Percentiles rank a stretch among this genome's conserved stretches.
Conservation (phyloP, 2,113 vertebrate species). For the Cathartes aura region DNA sequence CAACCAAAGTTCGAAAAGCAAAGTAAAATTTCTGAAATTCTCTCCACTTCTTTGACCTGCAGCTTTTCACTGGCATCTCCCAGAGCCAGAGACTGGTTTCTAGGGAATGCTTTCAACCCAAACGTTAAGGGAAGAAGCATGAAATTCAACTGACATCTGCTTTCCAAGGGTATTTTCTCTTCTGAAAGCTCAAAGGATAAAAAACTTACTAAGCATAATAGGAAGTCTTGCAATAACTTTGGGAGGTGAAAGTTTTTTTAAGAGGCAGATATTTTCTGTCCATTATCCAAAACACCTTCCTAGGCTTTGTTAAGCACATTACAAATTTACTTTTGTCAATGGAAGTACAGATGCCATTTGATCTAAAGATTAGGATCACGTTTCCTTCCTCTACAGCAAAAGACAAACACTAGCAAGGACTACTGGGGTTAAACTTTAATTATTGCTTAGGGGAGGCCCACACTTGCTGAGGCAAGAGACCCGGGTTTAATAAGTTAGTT, state of each 20-base stretch:
- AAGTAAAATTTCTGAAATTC: not conserved
- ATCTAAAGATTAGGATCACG: not conserved
- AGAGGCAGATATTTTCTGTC: not conserved
- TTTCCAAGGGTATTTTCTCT: not conserved
- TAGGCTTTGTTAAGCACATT: not conserved
- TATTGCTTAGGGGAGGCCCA: not conserved
- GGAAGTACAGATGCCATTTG: not conserved
- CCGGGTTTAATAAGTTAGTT: not conserved
- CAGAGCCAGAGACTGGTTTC: not conserved
- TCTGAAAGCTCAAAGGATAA: not conserved
- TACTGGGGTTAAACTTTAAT: not conserved
- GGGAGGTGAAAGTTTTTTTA: not conserved
- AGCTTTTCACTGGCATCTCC: not conserved
- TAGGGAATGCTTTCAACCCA: not conserved
- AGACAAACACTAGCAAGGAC: not conserved
- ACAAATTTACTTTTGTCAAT: not conserved
- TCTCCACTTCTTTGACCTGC: not conserved
- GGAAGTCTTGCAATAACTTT: not conserved
- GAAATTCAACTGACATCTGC: not conserved
- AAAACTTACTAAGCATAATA: not conserved
- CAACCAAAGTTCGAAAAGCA: not conserved
- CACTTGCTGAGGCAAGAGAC: not conserved
- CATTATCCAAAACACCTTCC: not conserved
- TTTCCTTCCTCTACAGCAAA: conserved; percentile 20
- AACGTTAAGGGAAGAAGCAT: not conserved